Conservation (phyloP, 2,888 invertebrate genomes). For the Drosophila formosana region DNA sequence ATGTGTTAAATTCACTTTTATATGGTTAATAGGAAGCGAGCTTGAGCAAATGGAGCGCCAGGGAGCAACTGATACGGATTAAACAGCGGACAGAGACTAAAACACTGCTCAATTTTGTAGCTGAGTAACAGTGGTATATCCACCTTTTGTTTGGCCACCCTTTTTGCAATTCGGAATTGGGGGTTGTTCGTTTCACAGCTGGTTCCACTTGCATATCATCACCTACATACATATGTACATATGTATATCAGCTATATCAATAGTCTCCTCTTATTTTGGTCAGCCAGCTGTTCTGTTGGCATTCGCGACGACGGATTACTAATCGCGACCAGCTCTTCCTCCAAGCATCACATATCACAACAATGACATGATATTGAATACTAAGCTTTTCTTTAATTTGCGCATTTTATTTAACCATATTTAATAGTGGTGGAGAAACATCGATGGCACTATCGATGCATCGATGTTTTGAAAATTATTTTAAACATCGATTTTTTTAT, state of each 20-base stretch:
- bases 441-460: no score
- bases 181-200: slow-evolving; percentile 52
- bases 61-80: slow-evolving; percentile 14
- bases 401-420: neutral
- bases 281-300: slow-evolving; percentile 44
- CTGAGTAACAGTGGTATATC: slow-evolving; percentile 21
- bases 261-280: slow-evolving; percentile 17
- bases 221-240: no score
- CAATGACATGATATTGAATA: slow-evolving; percentile 5
- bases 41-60: slow-evolving; percentile 30
- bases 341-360: slow-evolving; percentile 10
- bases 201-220: slow-evolving; percentile 25
- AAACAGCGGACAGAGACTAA: slow-evolving; percentile 23
- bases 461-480: no score
- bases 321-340: slow-evolving; percentile 4
- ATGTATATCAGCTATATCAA: slow-evolving; percentile 17
- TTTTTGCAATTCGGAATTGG: slow-evolving; percentile 19
- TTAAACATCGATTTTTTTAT: no score
- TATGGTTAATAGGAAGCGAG: slow-evolving; percentile 5
- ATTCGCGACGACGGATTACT: slow-evolving; percentile 4
- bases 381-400: slow-evolving; percentile 8
- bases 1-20: slow-evolving; percentile 1
- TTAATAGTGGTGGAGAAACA: no score
- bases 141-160: slow-evolving; percentile 34
- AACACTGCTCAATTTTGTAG: slow-evolving; percentile 17